Evolutionary conservation across 2,888 invertebrate genomes (phyloP).

Genomic region (Apodemia mormo): DNA sequence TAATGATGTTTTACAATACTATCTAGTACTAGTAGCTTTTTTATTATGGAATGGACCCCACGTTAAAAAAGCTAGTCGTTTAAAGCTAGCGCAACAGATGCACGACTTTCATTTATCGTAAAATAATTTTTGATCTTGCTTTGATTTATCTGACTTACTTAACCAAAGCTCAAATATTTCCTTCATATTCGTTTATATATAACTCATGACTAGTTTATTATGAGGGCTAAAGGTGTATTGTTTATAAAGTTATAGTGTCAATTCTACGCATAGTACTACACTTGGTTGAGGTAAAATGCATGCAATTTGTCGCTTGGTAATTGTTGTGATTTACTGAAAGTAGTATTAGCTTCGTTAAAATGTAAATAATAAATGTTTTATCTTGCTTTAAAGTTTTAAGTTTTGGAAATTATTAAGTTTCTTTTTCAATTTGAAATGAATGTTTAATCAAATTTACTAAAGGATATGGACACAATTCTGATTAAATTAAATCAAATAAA

Average conservation of each 20-base stretch:
- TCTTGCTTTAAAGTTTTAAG: not conserved
- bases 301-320: constrained; percentile 63
- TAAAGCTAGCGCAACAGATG: not conserved
- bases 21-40: too few relatives aligned
- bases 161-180: constrained; percentile 51
- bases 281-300: constrained; percentile 78
- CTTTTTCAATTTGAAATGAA: not conserved
- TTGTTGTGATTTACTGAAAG: constrained; percentile 42
- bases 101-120: too few relatives aligned
- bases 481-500: too few relatives aligned
- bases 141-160: not conserved
- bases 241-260: constrained; percentile 58
- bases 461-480: not conserved
- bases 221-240: constrained; percentile 51
- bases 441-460: not conserved
- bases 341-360: constrained; percentile 23
- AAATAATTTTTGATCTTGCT: not conserved
- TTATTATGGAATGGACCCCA: too few relatives aligned
- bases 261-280: constrained; percentile 62
- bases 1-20: too few relatives aligned
- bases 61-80: not conserved
- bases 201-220: constrained; percentile 45
- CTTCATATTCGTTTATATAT: constrained; percentile 45
- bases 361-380: constrained; percentile 6
- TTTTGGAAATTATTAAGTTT: not conserved